Base-by-base conservation (phyloP, 2,888 invertebrate species). In the Scaptomyza parva region DNA sequence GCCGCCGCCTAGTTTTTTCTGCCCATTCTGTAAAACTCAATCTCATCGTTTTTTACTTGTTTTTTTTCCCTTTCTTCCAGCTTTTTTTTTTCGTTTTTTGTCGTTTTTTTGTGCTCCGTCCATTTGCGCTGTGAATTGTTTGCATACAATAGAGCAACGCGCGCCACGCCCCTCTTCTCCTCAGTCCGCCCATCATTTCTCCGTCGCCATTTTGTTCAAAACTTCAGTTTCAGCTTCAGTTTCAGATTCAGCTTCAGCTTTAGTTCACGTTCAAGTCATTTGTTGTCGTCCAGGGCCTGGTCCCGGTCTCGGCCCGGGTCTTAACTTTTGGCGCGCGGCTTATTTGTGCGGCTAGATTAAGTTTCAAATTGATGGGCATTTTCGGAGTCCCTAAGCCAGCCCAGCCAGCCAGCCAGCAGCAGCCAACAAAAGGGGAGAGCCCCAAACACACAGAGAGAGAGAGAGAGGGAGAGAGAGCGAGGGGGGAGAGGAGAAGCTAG, bases 291-390 rank as follows among this genome's bases (percentile, higher is more conserved):
- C 57, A 39, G 68, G 24, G 14, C 59, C 62, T n/a, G n/a, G n/a
- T n/a, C n/a, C n/a, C n/a, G n/a, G n/a, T 64, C 61, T 53, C 35
- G 68, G 24, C n/a, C 59, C 62, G 40, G 80, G 85, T 83, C 80
- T 85, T 87, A 85, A 87, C 80, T 83, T 85, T 76, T 79, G 86
- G 84, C 75, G 78, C 75, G 78, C 70, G 76, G 80, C 80, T 87
- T 85, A 79, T 87, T 86, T 85, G 86, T 78, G 79, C 72, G 74
- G 73, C 83, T 75, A 86, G 85, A 87, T 86, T 86, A 86, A 81
- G 86, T 87, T 86, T 85, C 82, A 86, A 87, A 87, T 87, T 84
- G 85, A 84, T 84, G 87, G 75, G 74, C 85, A 70, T 76, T 79
- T 70, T 70, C n/a, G 68, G 61, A 80, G 72, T 66, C 50, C 55